phyloP scores from a whole-genome alignment of 1,140 invertebrate genomes.

The Drosophila arawakana region DNA sequence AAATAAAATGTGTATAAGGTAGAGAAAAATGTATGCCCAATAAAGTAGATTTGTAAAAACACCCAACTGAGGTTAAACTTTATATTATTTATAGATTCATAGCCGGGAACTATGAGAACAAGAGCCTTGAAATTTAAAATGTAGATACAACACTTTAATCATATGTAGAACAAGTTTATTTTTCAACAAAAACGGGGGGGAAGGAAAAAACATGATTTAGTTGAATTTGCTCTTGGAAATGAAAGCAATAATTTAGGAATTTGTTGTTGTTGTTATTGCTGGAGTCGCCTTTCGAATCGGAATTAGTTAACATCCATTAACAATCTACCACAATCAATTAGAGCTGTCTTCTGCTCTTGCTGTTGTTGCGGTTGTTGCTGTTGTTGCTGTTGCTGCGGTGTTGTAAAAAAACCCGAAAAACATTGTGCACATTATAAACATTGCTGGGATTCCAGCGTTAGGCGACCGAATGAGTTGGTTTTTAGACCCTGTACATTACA shows the following conservation, averaged over 20 bases:
- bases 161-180: slow-evolving; percentile 25
- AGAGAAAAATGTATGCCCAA: too few relatives aligned
- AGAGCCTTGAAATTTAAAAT: slow-evolving; percentile 18
- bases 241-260: slow-evolving; percentile 27
- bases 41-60: too few relatives aligned
- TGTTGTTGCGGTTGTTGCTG: slow-evolving; percentile 10
- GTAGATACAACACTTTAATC: neutral
- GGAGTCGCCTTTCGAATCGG: slow-evolving; percentile 17
- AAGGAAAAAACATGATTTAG: slow-evolving; percentile 12
- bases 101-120: neutral
- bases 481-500: neutral
- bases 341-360: slow-evolving; percentile 34
- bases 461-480: neutral
- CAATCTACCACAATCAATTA: slow-evolving; percentile 45
- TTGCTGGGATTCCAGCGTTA: slow-evolving; percentile 49
- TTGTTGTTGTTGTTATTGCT: slow-evolving; percentile 3
- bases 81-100: neutral
- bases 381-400: slow-evolving; percentile 16
- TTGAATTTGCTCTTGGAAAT: slow-evolving; percentile 33
- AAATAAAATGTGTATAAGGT: too few relatives aligned
- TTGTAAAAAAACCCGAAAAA: slow-evolving; percentile 23
- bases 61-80: neutral
- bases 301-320: slow-evolving; percentile 46
- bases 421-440: slow-evolving; percentile 55
- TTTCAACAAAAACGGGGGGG: neutral